Evolutionary conservation across 2,888 invertebrate species (phyloP), one percentile per base, ranked within the genome.

Genomic region (Hesperia comma): DNA sequence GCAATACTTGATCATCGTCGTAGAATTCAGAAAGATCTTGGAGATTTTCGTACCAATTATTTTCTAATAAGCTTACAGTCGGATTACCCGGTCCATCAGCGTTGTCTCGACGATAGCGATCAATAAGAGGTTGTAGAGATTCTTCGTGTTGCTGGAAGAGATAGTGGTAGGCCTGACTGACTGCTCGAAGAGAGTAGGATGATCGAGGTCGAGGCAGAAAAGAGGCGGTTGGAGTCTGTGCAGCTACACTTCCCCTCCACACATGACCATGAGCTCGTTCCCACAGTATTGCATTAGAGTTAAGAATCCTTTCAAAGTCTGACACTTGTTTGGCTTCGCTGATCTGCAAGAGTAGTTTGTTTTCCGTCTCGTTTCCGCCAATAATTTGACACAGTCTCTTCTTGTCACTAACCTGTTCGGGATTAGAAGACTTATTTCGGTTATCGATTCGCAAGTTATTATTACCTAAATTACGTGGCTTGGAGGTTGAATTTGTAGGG

Each of bases 271-370:
- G 84, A 72, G 84, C 82, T 70, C 87, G 85, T 79, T 88, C 88
- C 77, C 85, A 86, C 88, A 86, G 88, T 89, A 92, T 90, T 85
- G 93, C 90, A 91, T 92, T 92, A 90, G 90, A 90, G 85, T 89
- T 90, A 83, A 94, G 94, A 94, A 94, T 94, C 94, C 94, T 93
- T 88, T 94, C 93, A 91, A 94, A 94, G 88, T 94, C 93, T 41
- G 87, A 86, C 83, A 94, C 92, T 93, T 93, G 89, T 75, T 93
- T 86, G 93, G 94, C 93, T 93, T 94, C 94, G 74, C 93, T 90
- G 85, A 94, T 94, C 85, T 93, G 90, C 81, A 88, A 83, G 82
- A 94, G 81, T 82, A 93, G 81, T 79, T 86, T 89, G 84, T 93
- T 93, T 82, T 92, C 87, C 76, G 92, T 93, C 85, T 87, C 92